These are phyloP conservation scores for Salarias fasciatus DNA, from an alignment of 2,797 vertebrate genomes.

Conservation along the genomic window DNA sequence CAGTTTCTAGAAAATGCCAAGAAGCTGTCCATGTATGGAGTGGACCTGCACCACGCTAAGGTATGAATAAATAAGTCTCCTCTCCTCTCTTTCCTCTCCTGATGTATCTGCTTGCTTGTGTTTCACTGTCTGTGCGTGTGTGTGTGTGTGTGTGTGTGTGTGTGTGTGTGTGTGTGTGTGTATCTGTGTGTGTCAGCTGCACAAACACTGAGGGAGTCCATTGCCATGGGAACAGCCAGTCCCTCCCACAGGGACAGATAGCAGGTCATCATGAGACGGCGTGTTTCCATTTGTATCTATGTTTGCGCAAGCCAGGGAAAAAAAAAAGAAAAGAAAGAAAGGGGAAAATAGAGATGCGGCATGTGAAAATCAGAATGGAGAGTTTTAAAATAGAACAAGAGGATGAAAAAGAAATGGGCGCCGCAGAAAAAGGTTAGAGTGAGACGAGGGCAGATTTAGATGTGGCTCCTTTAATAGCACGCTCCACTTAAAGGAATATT, in stretches of 20 bases:
- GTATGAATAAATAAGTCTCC: slow-evolving; percentile 72
- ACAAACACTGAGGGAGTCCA: slow-evolving; percentile 69
- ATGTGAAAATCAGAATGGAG: slow-evolving; percentile 7
- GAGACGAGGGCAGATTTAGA: slow-evolving; percentile 27
- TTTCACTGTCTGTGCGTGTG: slow-evolving; percentile 8
- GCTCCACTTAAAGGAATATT: slow-evolving; percentile 59
- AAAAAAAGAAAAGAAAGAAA: slow-evolving; percentile 1
- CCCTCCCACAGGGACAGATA: slow-evolving; percentile 58
- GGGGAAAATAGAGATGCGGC: slow-evolving; percentile 37
- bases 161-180: slow-evolving; percentile 2
- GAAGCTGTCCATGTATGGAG: slow-evolving; percentile 98
- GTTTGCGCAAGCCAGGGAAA: slow-evolving; percentile 21
- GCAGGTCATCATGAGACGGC: slow-evolving; percentile 52
- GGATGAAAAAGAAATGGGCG: slow-evolving; percentile 24
- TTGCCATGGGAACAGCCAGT: slow-evolving; percentile 68
- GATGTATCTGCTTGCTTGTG: slow-evolving; percentile 30
- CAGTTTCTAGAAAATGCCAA: slow-evolving; percentile 98
- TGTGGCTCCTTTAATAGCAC: slow-evolving; percentile 46
- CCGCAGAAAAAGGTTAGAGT: slow-evolving; percentile 12
- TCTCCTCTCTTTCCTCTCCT: slow-evolving; percentile 39
- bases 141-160: slow-evolving; percentile 30
- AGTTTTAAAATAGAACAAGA: slow-evolving; percentile 55
- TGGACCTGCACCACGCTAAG: slow-evolving; percentile 98
- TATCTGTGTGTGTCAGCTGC: slow-evolving; percentile 69
- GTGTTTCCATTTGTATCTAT: slow-evolving; percentile 51